A percentile compares a stretch with the other conserved stretches of the same genome.
These are phyloP conservation scores for Tauraco hartlaubi DNA, from an alignment of 2,797 vertebrate genomes.

Conservation along the genomic window DNA sequence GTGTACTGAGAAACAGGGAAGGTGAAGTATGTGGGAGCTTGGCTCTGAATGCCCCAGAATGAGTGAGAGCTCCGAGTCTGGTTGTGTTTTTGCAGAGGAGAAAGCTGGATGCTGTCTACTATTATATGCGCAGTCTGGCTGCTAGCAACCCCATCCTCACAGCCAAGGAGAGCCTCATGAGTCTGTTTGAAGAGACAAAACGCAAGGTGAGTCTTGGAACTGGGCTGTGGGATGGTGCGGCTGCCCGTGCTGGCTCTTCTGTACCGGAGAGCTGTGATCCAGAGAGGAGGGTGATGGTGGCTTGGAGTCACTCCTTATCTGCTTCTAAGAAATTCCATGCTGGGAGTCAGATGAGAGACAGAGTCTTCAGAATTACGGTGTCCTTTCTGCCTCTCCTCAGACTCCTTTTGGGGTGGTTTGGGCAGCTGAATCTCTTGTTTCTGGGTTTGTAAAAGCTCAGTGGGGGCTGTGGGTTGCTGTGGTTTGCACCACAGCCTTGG, in stretches of 20 bases:
- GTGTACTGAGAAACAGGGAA: not conserved
- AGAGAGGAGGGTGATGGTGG: not conserved
- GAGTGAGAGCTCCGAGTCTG: conserved; percentile 5
- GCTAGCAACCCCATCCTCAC: conserved; percentile 99
- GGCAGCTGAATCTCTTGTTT: not conserved
- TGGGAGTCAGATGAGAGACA: not conserved
- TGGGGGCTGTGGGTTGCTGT: not conserved
- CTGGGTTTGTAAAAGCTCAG: not conserved
- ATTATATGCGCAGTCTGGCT: conserved; percentile 98
- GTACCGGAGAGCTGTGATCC: not conserved
- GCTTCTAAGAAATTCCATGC: not conserved
- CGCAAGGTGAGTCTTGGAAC: conserved; percentile 88
- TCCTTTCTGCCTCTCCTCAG: not conserved
- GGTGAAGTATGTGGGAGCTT: not conserved
- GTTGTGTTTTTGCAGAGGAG: conserved; percentile 86
- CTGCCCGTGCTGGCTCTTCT: not conserved
- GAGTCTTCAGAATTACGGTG: not conserved
- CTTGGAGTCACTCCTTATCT: not conserved
- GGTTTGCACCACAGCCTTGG: not conserved
- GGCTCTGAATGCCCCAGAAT: not conserved
- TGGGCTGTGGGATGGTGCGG: not conserved
- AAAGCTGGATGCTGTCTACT: conserved; percentile 98
- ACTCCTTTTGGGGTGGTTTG: not conserved
- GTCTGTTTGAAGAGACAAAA: conserved; percentile 98
- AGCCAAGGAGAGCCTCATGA: conserved; percentile 98